A percentile compares a stretch with the other conserved stretches of the same genome.
These are phyloP conservation scores for Rhagonycha lutea DNA, from an alignment of 2,888 invertebrate genomes.

Conservation along the genomic window DNA sequence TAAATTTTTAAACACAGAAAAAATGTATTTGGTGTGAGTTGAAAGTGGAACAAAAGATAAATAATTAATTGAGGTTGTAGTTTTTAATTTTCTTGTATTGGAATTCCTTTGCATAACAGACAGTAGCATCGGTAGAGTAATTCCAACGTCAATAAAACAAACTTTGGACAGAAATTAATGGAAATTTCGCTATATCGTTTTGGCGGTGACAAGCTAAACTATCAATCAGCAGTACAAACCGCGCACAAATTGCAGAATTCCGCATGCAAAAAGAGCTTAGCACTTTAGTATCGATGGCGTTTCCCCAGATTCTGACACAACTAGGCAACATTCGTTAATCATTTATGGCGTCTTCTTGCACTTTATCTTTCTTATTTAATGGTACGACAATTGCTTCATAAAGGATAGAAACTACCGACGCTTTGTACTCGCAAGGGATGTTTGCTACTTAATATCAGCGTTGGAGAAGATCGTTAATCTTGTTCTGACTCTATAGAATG, in stretches of 20 bases:
- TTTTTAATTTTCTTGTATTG: neutral
- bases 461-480: slow-evolving; percentile 56
- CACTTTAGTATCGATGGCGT: slow-evolving; percentile 40
- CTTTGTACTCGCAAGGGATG: slow-evolving; percentile 34
- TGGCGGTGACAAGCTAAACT: slow-evolving; percentile 54
- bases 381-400: slow-evolving; percentile 19
- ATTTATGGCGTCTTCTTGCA: slow-evolving; percentile 32
- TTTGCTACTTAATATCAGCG: slow-evolving; percentile 55
- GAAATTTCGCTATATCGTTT: slow-evolving; percentile 56
- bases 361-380: slow-evolving; percentile 33
- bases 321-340: slow-evolving; percentile 27
- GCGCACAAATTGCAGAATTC: slow-evolving; percentile 54
- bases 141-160: slow-evolving; percentile 42
- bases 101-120: slow-evolving; percentile 20
- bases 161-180: slow-evolving; percentile 51
- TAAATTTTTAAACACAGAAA: neutral
- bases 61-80: slow-evolving; percentile 1
- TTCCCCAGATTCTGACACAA: slow-evolving; percentile 45
- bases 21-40: neutral
- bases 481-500: slow-evolving; percentile 55
- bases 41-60: neutral
- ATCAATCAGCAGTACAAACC: slow-evolving; percentile 54
- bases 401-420: slow-evolving; percentile 27
- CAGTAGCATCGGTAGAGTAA: slow-evolving; percentile 9
- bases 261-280: slow-evolving; percentile 45